These are phyloP conservation scores for Amphipoea lucens DNA, from an alignment of 2,888 invertebrate genomes.

Conservation along the genomic window DNA sequence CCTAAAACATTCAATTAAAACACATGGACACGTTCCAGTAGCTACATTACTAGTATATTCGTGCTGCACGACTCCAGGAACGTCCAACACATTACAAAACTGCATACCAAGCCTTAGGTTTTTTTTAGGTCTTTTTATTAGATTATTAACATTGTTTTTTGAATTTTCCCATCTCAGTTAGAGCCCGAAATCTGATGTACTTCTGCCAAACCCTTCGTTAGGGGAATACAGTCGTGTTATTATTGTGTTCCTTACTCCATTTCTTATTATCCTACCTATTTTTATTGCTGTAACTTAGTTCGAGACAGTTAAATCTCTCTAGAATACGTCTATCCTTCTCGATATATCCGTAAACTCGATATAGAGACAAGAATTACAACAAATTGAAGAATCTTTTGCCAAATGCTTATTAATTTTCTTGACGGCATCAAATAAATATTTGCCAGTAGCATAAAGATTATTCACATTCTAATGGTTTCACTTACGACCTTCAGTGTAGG, in stretches of 20 bases:
- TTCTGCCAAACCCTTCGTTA: not conserved
- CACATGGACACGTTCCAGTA: constrained; percentile 17
- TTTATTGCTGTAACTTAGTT: not conserved
- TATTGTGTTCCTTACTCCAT: not conserved
- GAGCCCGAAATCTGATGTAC: not conserved
- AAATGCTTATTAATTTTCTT: not conserved
- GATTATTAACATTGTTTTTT: not conserved
- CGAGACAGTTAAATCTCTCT: not conserved
- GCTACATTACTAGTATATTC: constrained; percentile 13
- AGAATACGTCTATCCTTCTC: not conserved
- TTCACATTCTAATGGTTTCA: constrained; percentile 15
- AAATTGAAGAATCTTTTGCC: not conserved
- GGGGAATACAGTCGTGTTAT: not conserved
- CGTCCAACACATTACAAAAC: not conserved
- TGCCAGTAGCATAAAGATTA: constrained; percentile 19
- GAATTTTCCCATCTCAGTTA: not conserved
- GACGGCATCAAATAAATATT: not conserved
- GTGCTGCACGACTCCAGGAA: constrained; percentile 31
- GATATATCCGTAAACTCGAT: not conserved
- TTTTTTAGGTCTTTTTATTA: too few relatives aligned
- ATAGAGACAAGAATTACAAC: too few relatives aligned
- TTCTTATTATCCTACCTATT: not conserved
- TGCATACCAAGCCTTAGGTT: not conserved
- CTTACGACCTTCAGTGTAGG: constrained; percentile 22
- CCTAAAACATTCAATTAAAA: not conserved